phyloP scores from a whole-genome alignment of 1,140 invertebrate genomes.

The Drosophila sturtevanti region DNA sequence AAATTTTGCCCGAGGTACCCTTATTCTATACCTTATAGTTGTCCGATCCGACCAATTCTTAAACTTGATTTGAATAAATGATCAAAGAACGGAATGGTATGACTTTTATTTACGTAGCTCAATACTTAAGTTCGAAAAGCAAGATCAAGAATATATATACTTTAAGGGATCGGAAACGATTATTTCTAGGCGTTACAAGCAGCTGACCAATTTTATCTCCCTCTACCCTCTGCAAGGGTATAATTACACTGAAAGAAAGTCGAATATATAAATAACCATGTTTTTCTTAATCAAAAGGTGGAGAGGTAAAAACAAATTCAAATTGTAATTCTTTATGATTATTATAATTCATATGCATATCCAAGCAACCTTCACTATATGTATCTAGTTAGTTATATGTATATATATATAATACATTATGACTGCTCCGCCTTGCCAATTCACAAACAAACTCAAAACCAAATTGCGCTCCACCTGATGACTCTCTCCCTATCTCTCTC shows the following conservation, averaged over 20 bases:
- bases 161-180: too few species aligned
- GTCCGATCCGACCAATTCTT: too few species aligned
- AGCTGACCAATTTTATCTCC: too few species aligned
- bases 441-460: conserved; percentile 42
- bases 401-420: too few species aligned
- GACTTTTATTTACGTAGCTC: too few species aligned
- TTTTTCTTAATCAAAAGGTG: background rate
- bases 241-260: background rate
- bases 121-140: too few species aligned
- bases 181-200: too few species aligned
- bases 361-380: background rate
- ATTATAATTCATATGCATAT: conserved; percentile 1
- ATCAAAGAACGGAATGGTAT: too few species aligned
- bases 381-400: background rate
- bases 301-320: background rate
- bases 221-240: background rate
- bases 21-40: too few species aligned
- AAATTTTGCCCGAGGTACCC: too few species aligned
- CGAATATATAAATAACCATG: background rate
- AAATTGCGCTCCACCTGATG: conserved; percentile 15
- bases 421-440: conserved; percentile 24
- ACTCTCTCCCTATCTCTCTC: background rate
- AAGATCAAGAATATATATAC: too few species aligned
- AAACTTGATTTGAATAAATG: too few species aligned
- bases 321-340: conserved; percentile 6